Evolutionary conservation across 2,888 invertebrate genomes (phyloP).

Genomic region (Graphium colonna): DNA sequence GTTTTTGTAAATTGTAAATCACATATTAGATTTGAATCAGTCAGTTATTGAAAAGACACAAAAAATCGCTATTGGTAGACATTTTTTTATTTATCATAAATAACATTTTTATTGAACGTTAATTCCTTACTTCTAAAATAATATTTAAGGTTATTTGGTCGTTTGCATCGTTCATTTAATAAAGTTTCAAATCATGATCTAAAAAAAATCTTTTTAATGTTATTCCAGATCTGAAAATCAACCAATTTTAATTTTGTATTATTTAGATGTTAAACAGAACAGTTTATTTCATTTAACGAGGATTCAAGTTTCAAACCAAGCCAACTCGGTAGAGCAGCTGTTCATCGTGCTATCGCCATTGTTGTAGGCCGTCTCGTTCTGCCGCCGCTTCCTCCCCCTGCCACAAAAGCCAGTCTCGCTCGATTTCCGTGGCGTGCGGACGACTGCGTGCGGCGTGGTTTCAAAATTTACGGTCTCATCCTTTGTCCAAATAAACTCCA

Average conservation of each 20-base stretch:
- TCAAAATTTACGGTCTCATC: conserved; percentile 62
- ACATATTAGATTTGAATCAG: too few species aligned
- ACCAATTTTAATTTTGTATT: neutral
- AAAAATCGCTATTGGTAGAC: too few species aligned
- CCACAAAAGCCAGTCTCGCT: conserved; percentile 66
- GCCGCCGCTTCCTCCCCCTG: conserved; percentile 40
- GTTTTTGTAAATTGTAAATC: too few species aligned
- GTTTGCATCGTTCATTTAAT: too few species aligned
- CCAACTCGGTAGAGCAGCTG: conserved; percentile 52
- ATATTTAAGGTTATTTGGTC: too few species aligned
- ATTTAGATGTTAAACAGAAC: conserved; percentile 4
- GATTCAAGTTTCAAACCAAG: conserved; percentile 34
- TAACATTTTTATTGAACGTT: too few species aligned
- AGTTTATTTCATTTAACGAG: conserved; percentile 19
- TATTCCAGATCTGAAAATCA: too few species aligned
- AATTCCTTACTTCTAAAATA: too few species aligned
- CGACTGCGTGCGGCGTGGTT: conserved; percentile 39
- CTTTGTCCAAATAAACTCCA: conserved; percentile 68
- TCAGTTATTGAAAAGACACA: too few species aligned
- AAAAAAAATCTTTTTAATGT: too few species aligned
- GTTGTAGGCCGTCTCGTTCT: conserved; percentile 55
- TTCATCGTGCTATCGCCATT: conserved; percentile 68
- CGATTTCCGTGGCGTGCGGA: conserved; percentile 64
- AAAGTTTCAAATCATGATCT: too few species aligned
- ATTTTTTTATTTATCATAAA: too few species aligned